A percentile compares a stretch with the other conserved stretches of the same genome.
These are phyloP conservation scores for Nematostella vectensis DNA, from an alignment of 92 coral and sea anemone genomes.

Conservation along the genomic window DNA sequence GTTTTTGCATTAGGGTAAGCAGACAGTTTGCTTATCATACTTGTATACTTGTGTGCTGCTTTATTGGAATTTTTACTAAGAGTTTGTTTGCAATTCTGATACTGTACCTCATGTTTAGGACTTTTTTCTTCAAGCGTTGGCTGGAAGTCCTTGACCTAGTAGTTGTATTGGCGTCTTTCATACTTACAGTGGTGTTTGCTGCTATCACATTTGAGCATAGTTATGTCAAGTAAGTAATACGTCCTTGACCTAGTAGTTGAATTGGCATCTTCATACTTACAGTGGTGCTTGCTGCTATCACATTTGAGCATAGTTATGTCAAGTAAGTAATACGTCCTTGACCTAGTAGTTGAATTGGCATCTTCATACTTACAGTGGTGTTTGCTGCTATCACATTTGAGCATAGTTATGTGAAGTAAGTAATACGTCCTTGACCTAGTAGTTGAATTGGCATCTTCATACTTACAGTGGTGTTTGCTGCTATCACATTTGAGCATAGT, in stretches of 20 bases:
- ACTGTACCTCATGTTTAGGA: slow-evolving; percentile 25
- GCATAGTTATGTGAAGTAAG: slow-evolving; percentile 88
- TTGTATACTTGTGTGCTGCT: not conserved
- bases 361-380: slow-evolving; percentile 73
- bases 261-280: slow-evolving; percentile 74
- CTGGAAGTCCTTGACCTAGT: slow-evolving; percentile 79
- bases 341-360: slow-evolving; percentile 56
- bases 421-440: slow-evolving; percentile 60
- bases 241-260: slow-evolving; percentile 73
- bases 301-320: slow-evolving; percentile 66
- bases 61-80: no score
- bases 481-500: slow-evolving; percentile 59
- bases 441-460: slow-evolving; percentile 67
- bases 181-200: slow-evolving; percentile 63
- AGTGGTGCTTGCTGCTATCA: slow-evolving; percentile 47
- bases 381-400: slow-evolving; percentile 56
- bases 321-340: slow-evolving; percentile 81
- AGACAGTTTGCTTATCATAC: not conserved
- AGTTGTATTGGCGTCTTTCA: slow-evolving; percentile 64
- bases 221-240: slow-evolving; percentile 75
- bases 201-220: slow-evolving; percentile 60
- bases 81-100: no score
- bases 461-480: slow-evolving; percentile 59
- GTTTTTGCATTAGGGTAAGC: slow-evolving; percentile 91
- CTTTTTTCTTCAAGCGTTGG: slow-evolving; percentile 85